These are phyloP conservation scores for Accipiter virgatus DNA, from an alignment of 2,113 vertebrate genomes.

Conservation along the genomic window DNA sequence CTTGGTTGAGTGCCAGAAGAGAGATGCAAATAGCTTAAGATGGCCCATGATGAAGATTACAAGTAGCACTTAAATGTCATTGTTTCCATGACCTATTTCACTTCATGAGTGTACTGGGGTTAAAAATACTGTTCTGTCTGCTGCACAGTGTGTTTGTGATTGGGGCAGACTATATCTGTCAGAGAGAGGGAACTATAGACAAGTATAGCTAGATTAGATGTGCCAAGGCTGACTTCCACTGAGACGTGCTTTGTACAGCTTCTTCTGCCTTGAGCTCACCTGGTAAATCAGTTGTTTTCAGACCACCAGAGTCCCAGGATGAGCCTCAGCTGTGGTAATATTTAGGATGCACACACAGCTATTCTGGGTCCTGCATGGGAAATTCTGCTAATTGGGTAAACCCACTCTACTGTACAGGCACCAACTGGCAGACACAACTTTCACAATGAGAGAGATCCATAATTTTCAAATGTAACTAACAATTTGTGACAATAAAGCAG, in stretches of 20 bases:
- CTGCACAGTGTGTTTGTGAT: not conserved
- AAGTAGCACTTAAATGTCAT: not conserved
- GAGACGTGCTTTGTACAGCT: not conserved
- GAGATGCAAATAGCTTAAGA: not conserved
- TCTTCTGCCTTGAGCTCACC: not conserved
- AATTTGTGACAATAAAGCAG: slow-evolving; percentile 62
- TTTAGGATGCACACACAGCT: not conserved
- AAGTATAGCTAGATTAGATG: not conserved
- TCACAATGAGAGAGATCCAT: slow-evolving; percentile 31
- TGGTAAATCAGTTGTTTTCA: not conserved
- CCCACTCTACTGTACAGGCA: slow-evolving; percentile 37
- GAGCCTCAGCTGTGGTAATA: not conserved
- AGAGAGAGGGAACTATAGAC: not conserved
- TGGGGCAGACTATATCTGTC: not conserved
- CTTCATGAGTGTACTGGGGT: not conserved
- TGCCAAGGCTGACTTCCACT: not conserved
- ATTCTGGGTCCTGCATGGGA: slow-evolving; percentile 34
- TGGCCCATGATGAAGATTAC: not conserved
- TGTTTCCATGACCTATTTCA: not conserved
- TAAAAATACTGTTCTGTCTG: not conserved
- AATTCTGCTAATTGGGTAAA: slow-evolving; percentile 53
- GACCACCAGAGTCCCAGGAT: not conserved
- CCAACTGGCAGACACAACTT: slow-evolving; percentile 57
- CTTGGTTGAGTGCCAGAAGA: not conserved
- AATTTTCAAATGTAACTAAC: slow-evolving; percentile 67